Base-by-base conservation (phyloP, 1,140 invertebrate genomes). In the Antheraea mylitta region DNA sequence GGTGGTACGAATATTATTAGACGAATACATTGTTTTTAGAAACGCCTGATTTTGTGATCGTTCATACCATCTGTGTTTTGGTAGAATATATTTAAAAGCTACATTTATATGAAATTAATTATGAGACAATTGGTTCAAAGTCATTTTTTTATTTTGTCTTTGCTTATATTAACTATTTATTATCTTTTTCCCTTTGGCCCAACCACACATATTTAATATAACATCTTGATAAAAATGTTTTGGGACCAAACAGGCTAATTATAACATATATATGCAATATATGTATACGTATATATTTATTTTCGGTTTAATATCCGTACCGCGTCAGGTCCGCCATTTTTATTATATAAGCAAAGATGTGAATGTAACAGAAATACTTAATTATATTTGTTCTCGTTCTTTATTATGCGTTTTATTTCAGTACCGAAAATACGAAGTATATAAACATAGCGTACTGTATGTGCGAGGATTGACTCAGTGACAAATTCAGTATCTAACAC, bases 331-430 rank as follows among this genome's bases (percentile, higher is more conserved):
- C 69, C 58, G 58, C 53, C 70, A 45, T 19, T 53, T n/a, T 68
- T 81, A 70, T 82, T 77, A 70, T 67, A 37, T 83, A 86, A 82
- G 76, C 75, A 68, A 83, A 85, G 66, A 85, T 83, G 78, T 90
- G 79, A 78, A 85, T 86, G 82, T 86, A 86, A 82, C 81, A 83
- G 81, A 77, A 71, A 75, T 65, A 87, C 86, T 82, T 89, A 88
- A 53, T 87, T 89, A 86, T 76, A 89, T 89, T 84, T 86, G 87
- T 90, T 90, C 86, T 88, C 76, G 86, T 90, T 90, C 87, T 90
- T 84, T 81, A 53, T 42, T 36, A 63, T 78, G 62, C 67, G 73
- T 89, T 87, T 90, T 77, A 86, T 87, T 87, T 69, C 45, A 66
- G 11, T 19, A 45, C 8, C 18, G 45, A 3, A 53, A 42, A 42